These are phyloP conservation scores for Axea sp. DNA, from an alignment of 2,888 invertebrate species.

Conservation along the genomic window DNA sequence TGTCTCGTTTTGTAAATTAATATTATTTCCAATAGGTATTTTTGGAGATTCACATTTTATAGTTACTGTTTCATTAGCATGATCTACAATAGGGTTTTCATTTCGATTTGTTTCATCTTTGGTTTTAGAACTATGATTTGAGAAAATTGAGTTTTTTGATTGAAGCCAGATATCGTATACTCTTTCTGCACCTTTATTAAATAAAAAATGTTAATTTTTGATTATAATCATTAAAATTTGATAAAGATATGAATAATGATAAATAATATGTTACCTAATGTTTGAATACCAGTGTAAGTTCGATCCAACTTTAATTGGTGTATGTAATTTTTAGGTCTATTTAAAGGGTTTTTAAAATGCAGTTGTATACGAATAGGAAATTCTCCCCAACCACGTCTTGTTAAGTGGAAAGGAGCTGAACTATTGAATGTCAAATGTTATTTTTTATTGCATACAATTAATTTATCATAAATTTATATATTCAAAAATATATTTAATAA, in stretches of 20 bases:
- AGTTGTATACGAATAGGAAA: constrained; percentile 91
- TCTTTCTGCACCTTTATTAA: constrained; percentile 86
- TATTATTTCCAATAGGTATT: background rate
- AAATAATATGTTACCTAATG: constrained; percentile 81
- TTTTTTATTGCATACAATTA: too few species aligned
- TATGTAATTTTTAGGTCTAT: constrained; percentile 89
- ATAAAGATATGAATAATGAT: too few species aligned
- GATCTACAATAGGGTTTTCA: background rate
- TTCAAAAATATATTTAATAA: too few species aligned
- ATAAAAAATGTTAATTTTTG: background rate
- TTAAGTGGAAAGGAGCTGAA: constrained; percentile 91
- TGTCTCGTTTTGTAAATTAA: background rate
- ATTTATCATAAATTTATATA: too few species aligned
- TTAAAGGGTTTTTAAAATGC: constrained; percentile 86
- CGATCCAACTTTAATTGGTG: constrained; percentile 91
- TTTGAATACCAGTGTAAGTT: constrained; percentile 90
- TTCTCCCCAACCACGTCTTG: constrained; percentile 95
- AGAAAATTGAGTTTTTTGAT: constrained; percentile 2
- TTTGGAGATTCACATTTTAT: background rate
- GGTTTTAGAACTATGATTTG: constrained; percentile 12
- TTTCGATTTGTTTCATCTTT: constrained; percentile 32
- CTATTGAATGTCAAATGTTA: too few species aligned
- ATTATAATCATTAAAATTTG: too few species aligned
- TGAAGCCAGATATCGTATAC: constrained; percentile 85
- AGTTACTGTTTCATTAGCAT: background rate